phyloP scores from a whole-genome alignment of 2,113 vertebrate species.

The Spermophilus dauricus region DNA sequence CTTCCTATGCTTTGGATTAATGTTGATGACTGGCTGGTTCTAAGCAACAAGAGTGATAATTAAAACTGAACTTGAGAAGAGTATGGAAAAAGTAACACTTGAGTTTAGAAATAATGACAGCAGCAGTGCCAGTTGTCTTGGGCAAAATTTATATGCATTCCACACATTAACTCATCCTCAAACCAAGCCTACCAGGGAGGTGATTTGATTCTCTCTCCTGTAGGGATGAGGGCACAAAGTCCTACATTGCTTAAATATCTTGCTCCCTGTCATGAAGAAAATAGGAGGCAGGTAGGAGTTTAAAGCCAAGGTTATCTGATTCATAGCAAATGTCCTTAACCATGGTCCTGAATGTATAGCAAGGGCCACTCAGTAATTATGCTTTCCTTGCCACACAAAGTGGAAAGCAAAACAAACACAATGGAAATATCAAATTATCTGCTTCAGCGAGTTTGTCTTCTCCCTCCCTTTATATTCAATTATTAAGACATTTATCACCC shows the following conservation, averaged over 20 bases:
- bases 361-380: neutral
- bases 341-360: neutral
- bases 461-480: conserved; percentile 49
- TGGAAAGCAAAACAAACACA: conserved; percentile 53
- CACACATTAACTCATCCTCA: neutral
- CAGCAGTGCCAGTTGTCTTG: neutral
- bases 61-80: neutral
- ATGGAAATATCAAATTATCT: conserved; percentile 43
- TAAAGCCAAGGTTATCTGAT: neutral
- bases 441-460: conserved; percentile 16
- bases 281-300: neutral
- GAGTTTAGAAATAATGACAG: neutral
- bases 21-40: neutral
- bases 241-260: neutral
- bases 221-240: neutral
- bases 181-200: neutral
- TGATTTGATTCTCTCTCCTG: neutral
- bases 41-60: neutral
- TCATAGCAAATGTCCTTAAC: neutral
- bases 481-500: conserved; percentile 55
- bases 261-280: neutral
- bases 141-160: neutral
- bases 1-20: neutral
- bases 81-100: neutral
- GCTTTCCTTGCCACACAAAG: neutral